Evolutionary conservation across 2,888 invertebrate species (phyloP).

Genomic region (Tachina grossa): DNA sequence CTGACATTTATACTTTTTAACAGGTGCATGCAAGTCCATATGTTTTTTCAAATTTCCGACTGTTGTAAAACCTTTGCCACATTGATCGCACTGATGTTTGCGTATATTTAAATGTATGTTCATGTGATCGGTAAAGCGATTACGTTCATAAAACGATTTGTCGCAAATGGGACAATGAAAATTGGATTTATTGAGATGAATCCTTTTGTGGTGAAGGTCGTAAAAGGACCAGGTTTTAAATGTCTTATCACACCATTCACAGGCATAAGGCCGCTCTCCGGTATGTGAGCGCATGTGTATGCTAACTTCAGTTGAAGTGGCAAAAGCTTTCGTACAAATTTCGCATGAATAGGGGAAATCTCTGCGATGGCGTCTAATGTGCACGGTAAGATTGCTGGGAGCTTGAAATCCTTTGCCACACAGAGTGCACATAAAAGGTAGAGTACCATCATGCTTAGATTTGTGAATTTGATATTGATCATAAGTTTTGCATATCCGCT

Average conservation of each 20-base stretch:
- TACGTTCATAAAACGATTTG: constrained; percentile 79
- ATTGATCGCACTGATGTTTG: constrained; percentile 78
- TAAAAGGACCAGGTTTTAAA: constrained; percentile 80
- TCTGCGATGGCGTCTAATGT: constrained; percentile 77
- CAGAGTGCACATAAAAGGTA: constrained; percentile 78
- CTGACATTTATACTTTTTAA: constrained; percentile 78
- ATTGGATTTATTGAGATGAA: constrained; percentile 78
- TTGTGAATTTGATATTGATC: constrained; percentile 79
- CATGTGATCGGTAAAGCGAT: constrained; percentile 80
- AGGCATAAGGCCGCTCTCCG: constrained; percentile 78
- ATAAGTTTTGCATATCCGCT: constrained; percentile 76
- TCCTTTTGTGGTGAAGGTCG: constrained; percentile 78
- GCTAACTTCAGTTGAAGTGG: constrained; percentile 79
- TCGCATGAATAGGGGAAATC: constrained; percentile 79
- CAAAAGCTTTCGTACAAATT: constrained; percentile 78
- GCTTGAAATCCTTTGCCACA: constrained; percentile 79
- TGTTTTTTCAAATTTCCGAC: constrained; percentile 78
- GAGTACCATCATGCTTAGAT: constrained; percentile 77
- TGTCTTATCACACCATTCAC: constrained; percentile 78
- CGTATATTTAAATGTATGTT: constrained; percentile 79
- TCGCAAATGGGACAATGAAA: constrained; percentile 79
- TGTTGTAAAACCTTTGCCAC: constrained; percentile 78
- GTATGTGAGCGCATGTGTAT: constrained; percentile 79
- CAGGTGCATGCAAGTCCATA: constrained; percentile 76
- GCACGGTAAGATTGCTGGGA: constrained; percentile 78